Percentiles rank a stretch among this genome's conserved stretches.
Conservation (phyloP, 1,140 invertebrate species). For the Anastrepha ludens region DNA sequence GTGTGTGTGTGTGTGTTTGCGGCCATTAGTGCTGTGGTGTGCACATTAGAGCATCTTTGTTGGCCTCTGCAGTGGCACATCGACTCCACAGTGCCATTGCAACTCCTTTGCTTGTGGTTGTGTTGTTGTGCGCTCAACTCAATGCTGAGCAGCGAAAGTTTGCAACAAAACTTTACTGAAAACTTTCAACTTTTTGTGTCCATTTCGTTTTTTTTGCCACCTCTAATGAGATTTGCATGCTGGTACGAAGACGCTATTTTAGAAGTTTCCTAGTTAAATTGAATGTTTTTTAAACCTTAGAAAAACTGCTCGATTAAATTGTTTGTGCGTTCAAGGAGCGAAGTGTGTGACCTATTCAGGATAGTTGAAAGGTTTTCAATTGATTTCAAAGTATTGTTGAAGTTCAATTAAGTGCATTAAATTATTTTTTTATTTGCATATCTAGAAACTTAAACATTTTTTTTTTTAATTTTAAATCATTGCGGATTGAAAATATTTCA, state of each 20-base stretch:
- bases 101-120: neutral
- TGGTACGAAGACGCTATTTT: slow-evolving; percentile 24
- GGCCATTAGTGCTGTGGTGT: slow-evolving; percentile 17
- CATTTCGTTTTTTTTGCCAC: neutral
- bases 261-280: slow-evolving; percentile 39
- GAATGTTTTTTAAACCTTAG: slow-evolving; percentile 38
- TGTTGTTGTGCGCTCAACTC: neutral
- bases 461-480: too few relatives aligned
- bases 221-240: slow-evolving; percentile 48
- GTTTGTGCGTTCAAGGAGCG: neutral
- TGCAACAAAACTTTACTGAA: neutral
- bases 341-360: neutral
- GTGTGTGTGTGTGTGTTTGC: neutral
- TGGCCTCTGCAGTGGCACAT: neutral
- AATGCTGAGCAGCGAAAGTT: slow-evolving; percentile 16
- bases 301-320: slow-evolving; percentile 36
- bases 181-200: slow-evolving; percentile 37
- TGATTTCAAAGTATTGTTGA: slow-evolving; percentile 1
- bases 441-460: too few relatives aligned
- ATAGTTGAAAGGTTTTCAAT: slow-evolving; percentile 31
- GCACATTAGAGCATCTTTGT: slow-evolving; percentile 8
- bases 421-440: too few relatives aligned
- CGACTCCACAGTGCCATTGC: neutral
- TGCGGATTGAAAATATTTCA: too few relatives aligned
- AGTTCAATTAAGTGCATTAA: neutral